Base-by-base conservation (phyloP, 2,797 vertebrate genomes). In the Sitta carolinensis region DNA sequence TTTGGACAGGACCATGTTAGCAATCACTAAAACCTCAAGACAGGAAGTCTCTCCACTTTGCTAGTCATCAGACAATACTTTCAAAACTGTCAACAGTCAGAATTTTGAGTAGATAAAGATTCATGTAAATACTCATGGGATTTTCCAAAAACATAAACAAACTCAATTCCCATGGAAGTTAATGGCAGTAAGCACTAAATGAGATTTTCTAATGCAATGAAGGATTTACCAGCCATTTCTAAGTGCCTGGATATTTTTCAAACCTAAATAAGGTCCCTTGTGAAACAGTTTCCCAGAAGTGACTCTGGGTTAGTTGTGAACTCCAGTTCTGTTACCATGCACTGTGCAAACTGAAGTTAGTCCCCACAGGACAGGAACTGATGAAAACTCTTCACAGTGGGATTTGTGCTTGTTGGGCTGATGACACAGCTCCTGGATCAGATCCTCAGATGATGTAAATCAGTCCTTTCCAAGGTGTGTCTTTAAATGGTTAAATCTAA, bases 351-450 rank as follows among this genome's bases (percentile, higher is more conserved):
- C 26, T 7, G 3, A 68, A 90, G 38, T 52, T 26, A 58, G 14
- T 50, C 38, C 26, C 20, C 34, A 64, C 23, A 67, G 52, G 36
- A 50, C 18, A 84, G 69, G 63, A 75, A 70, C 26, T 43, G 32
- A 38, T 2, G 2, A 29, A 36, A 64, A 61, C 52, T 15, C 57
- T 43, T 82, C 79, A 30, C 4, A 36, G 21, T 1, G 8, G 38
- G 22, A 64, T 48, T 51, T n/a, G 20, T n/a, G 38, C 30, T 40
- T 47, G 22, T n/a, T 58, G 43, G n/a, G 64, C 47, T 55, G 40
- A 47, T 1, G 0, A 20, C 0, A 0, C 4, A 4, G 27, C 26
- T 21, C 36, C 34, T 69, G 45, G 78, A 57, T 18, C 61, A 47
- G 19, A 77, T 52, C 52, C 69, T n/a, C n/a, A 85, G 62, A 22